phyloP scores from a whole-genome alignment of 2,113 vertebrate genomes.

The Aspiorhynchus laticeps region DNA sequence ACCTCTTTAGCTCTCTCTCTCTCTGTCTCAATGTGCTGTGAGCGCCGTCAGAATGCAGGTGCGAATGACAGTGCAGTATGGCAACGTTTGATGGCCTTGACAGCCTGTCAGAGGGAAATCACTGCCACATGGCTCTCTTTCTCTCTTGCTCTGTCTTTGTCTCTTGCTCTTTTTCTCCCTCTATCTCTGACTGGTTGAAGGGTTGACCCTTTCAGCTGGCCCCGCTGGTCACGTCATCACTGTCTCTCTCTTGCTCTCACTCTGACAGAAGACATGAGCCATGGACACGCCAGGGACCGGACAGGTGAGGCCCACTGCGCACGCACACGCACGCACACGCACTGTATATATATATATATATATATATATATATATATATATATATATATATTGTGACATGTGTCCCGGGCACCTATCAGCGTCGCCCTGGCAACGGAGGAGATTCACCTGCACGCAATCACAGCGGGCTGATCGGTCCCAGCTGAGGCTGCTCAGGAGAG shows the following conservation, averaged over 20 bases:
- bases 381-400: no score
- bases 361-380: no score
- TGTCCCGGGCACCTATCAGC: no score
- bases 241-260: constrained; percentile 80
- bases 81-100: constrained; percentile 73
- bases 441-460: no score
- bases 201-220: constrained; percentile 75
- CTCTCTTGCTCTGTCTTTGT: constrained; percentile 13
- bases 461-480: no score
- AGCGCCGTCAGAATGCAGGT: constrained; percentile 64
- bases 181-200: constrained; percentile 41
- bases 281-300: constrained; percentile 81
- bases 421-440: no score
- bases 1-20: constrained; percentile 37
- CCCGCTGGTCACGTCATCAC: constrained; percentile 79
- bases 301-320: constrained; percentile 77
- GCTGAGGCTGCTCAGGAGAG: no score
- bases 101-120: constrained; percentile 84
- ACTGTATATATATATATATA: no score
- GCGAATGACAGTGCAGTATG: constrained; percentile 71
- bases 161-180: constrained; percentile 17
- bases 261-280: constrained; percentile 84
- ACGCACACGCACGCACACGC: constrained; percentile 38
- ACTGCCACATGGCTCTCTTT: constrained; percentile 68
- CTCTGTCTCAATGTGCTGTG: constrained; percentile 38